These are phyloP conservation scores for Sinocyclocheilus anshuiensis DNA, from an alignment of 2,113 vertebrate genomes.

Conservation along the genomic window DNA sequence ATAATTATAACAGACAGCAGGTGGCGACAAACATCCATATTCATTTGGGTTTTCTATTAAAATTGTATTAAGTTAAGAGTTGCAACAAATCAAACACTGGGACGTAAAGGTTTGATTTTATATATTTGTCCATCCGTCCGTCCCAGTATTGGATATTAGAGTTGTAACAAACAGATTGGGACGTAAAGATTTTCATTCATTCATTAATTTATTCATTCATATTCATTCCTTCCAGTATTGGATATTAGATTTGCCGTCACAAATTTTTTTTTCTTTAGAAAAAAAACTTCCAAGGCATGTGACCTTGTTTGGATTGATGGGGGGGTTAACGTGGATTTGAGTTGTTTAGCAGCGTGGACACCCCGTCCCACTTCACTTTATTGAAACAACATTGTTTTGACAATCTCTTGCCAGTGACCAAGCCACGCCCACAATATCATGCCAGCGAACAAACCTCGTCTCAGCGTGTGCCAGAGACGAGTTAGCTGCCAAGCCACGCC, in stretches of 20 bases:
- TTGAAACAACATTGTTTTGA: background rate
- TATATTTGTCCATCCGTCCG: too few relatives aligned
- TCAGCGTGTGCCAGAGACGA: background rate
- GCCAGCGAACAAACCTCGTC: background rate
- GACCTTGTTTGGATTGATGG: background rate
- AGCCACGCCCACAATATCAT: background rate
- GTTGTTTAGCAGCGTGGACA: background rate
- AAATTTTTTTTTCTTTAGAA: background rate
- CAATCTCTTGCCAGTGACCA: background rate
- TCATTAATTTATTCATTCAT: too few relatives aligned
- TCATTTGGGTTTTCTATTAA: too few relatives aligned
- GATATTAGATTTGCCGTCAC: background rate
- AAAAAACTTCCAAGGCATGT: background rate
- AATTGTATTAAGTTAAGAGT: background rate
- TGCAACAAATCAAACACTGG: background rate
- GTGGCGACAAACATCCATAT: background rate
- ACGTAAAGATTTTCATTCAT: too few relatives aligned
- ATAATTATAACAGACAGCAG: background rate
- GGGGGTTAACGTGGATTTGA: background rate
- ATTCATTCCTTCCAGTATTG: too few relatives aligned
- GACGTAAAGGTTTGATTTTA: too few relatives aligned
- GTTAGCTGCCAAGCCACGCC: constrained; percentile 8
- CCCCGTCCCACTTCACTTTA: background rate
- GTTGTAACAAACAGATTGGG: background rate
- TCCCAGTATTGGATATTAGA: too few relatives aligned